Evolutionary conservation across 2,113 vertebrate genomes (phyloP), one percentile per base, ranked within the genome.

Genomic region (Marcusenius ussheri): DNA sequence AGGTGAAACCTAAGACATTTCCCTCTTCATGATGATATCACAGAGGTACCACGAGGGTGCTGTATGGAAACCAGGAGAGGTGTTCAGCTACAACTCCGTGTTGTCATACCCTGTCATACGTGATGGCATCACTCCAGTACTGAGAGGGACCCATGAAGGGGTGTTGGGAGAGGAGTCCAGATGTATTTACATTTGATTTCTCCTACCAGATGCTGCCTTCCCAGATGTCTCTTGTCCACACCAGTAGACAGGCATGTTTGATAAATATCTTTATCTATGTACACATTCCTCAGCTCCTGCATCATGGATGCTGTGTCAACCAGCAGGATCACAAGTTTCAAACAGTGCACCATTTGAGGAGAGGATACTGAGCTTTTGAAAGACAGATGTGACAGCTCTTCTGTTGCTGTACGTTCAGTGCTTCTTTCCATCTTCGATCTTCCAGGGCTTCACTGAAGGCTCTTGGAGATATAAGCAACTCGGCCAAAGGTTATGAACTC

Each of bases 221-320:
- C 27, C 50, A 56, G 85, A 50, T 87, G 50, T 31, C 42, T 49
- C 83, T 87, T 7, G 7, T 50, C 84, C 49, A 87, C n/a, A 31
- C 50, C 31, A 50, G 31, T 53, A 17, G 31, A 53, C 13, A 3
- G 31, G 50, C 85, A 19, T 87, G 49, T 53, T 87, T 87, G 49
- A 87, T 87, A 86, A 86, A 86, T 87, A 87, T 35, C 50, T 53
- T n/a, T 45, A 24, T 84, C 47, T 84, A 46, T 47, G 45, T 47
- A 21, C 19, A 84, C 83, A 27, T 84, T 84, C 83, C 83, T 47
- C 24, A 11, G 1, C 7, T 84, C 83, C 19, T n/a, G 24, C 42
- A 47, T 84, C 83, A 70, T 31, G 27, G 27, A 70, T 70, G 62
- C 27, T 15, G 62, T 31, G 62, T 70, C 62, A 70, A 70, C 62